phyloP scores from a whole-genome alignment of 2,113 vertebrate species.

The Brachyhypopomus occidentalis region DNA sequence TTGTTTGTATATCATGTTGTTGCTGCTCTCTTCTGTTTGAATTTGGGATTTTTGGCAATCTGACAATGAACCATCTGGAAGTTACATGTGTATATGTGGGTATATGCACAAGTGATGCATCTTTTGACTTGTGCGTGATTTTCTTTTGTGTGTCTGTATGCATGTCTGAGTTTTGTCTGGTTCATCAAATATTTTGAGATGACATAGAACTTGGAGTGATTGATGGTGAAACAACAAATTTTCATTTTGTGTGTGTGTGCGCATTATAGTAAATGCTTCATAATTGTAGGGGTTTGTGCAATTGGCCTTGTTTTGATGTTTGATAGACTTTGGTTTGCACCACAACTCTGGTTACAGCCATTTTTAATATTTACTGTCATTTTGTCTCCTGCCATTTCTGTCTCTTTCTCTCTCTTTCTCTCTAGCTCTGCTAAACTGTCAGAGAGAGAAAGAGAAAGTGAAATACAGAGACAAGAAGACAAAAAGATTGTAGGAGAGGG shows the following conservation, averaged over 20 bases:
- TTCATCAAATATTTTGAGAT: background rate
- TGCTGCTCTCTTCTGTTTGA: too few relatives aligned
- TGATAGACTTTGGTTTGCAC: slow-evolving; percentile 14
- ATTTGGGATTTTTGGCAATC: too few relatives aligned
- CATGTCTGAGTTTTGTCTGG: too few relatives aligned
- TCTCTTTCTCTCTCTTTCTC: background rate
- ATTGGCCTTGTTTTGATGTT: slow-evolving; percentile 30
- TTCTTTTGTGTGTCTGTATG: too few relatives aligned
- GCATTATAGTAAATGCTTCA: slow-evolving; percentile 44
- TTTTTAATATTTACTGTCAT: background rate
- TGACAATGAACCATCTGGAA: too few relatives aligned
- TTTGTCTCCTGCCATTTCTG: background rate
- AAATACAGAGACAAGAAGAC: too few relatives aligned
- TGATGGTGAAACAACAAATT: background rate
- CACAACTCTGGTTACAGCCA: slow-evolving; percentile 21
- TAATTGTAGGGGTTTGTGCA: slow-evolving; percentile 38
- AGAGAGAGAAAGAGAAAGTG: too few relatives aligned
- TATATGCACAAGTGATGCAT: background rate
- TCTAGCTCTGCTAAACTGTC: background rate
- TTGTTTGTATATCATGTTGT: too few relatives aligned
- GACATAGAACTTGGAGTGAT: slow-evolving; percentile 1
- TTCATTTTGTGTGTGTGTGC: slow-evolving; percentile 9
- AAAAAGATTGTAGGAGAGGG: too few relatives aligned
- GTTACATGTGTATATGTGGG: background rate
- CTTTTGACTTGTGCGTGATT: too few relatives aligned